Conservation (phyloP, 2,888 invertebrate genomes). For the Tuta absoluta region DNA sequence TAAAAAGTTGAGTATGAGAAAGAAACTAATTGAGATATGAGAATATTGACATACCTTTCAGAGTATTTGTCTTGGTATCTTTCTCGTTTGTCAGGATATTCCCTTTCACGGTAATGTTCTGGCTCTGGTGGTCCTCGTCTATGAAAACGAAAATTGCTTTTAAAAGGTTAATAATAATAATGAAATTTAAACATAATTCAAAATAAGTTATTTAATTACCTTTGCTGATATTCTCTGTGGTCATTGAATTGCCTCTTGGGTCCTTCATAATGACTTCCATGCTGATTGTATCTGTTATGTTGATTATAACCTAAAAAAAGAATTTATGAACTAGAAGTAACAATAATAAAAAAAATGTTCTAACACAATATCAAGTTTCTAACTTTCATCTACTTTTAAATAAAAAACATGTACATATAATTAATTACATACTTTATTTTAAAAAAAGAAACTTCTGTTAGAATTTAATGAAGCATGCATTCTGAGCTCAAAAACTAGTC, state of each 20-base stretch:
- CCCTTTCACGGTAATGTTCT: slow-evolving; percentile 62
- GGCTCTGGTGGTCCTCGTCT: slow-evolving; percentile 63
- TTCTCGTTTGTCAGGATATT: slow-evolving; percentile 64
- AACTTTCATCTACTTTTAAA: too few species aligned
- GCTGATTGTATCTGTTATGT: slow-evolving; percentile 60
- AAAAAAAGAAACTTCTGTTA: too few species aligned
- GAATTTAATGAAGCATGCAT: too few species aligned
- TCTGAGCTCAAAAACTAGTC: too few species aligned
- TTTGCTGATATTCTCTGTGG: slow-evolving; percentile 59
- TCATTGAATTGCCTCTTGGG: slow-evolving; percentile 59
- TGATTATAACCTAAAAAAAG: slow-evolving; percentile 48
- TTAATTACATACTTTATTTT: too few species aligned
- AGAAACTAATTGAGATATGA: not conserved
- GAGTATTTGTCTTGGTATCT: slow-evolving; percentile 58
- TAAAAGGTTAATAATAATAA: not conserved
- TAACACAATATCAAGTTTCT: too few species aligned
- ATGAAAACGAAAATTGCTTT: slow-evolving; percentile 18
- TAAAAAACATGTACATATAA: too few species aligned
- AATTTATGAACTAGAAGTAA: too few species aligned
- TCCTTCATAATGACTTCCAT: slow-evolving; percentile 65
- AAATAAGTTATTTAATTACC: slow-evolving; percentile 36
- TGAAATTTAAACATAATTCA: not conserved
- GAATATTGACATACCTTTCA: slow-evolving; percentile 57
- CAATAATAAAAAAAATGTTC: slow-evolving; percentile 2
- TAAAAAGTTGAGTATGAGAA: not conserved